Conservation (phyloP, 2,113 vertebrate species). For the Passer domesticus region DNA sequence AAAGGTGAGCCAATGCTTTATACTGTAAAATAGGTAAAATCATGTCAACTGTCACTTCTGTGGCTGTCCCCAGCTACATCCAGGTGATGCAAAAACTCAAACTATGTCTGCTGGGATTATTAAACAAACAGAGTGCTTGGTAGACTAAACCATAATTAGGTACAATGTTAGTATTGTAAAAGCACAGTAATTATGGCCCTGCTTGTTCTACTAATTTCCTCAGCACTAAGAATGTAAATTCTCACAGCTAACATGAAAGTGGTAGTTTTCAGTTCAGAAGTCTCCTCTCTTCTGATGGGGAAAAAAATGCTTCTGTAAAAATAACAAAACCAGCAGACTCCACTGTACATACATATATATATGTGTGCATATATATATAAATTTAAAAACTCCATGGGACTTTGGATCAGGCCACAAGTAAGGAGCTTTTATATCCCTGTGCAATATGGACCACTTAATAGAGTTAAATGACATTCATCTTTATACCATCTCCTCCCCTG, state of each 20-base stretch:
- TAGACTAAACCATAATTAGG: conserved; percentile 39
- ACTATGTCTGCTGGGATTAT: conserved; percentile 32
- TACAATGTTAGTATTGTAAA: not conserved
- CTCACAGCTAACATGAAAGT: not conserved
- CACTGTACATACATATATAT: not conserved
- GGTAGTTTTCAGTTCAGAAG: not conserved
- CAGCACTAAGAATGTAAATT: not conserved
- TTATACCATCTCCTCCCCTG: not conserved
- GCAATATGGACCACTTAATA: not conserved
- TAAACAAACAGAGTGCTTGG: conserved; percentile 39
- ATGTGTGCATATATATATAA: no score
- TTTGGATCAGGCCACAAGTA: not conserved
- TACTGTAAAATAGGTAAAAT: not conserved
- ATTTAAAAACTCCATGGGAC: not conserved
- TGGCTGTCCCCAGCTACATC: not conserved
- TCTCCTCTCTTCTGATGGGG: not conserved
- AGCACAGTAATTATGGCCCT: not conserved
- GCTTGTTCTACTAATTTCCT: conserved; percentile 9
- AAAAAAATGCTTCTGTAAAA: not conserved
- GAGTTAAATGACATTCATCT: not conserved
- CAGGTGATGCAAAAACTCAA: conserved; percentile 38
- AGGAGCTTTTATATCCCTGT: not conserved
- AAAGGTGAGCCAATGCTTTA: not conserved
- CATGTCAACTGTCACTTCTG: not conserved
- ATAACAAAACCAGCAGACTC: not conserved